Evolutionary conservation across 2,113 vertebrate genomes (phyloP).

Genomic region (Ifrita kowaldi): DNA sequence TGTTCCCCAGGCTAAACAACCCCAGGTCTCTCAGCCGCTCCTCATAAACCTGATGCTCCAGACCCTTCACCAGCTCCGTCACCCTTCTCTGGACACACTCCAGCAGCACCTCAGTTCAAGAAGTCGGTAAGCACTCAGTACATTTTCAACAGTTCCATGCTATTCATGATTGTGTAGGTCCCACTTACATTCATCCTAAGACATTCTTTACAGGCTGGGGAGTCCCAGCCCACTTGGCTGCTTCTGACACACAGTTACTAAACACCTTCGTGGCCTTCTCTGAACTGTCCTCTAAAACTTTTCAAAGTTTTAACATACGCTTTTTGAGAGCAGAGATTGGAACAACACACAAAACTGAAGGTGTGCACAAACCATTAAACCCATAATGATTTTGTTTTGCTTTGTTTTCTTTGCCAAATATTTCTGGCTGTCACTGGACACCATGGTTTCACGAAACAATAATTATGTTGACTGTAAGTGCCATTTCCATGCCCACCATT

Average conservation of each 20-base stretch:
- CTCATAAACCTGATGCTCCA: neutral
- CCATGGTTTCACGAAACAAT: neutral
- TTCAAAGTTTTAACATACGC: rapidly evolving
- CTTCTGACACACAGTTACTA: neutral
- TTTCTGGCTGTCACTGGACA: neutral
- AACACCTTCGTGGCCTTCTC: neutral
- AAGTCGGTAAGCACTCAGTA: neutral
- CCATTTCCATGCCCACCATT: neutral
- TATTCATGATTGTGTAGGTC: neutral
- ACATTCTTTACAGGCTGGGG: neutral
- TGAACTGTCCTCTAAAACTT: neutral
- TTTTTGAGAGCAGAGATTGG: neutral
- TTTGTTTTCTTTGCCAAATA: neutral
- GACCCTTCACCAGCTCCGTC: neutral
- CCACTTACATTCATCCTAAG: neutral
- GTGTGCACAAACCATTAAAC: neutral
- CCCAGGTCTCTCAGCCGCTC: neutral
- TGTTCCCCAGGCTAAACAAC: neutral
- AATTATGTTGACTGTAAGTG: neutral
- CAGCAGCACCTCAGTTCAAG: neutral
- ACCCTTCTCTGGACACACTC: neutral
- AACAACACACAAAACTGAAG: neutral
- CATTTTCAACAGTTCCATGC: neutral
- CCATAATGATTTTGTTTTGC: neutral
- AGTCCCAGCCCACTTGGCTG: neutral